phyloP scores from a whole-genome alignment of 1,140 invertebrate species.

The Thalassaphorura encarpata region DNA sequence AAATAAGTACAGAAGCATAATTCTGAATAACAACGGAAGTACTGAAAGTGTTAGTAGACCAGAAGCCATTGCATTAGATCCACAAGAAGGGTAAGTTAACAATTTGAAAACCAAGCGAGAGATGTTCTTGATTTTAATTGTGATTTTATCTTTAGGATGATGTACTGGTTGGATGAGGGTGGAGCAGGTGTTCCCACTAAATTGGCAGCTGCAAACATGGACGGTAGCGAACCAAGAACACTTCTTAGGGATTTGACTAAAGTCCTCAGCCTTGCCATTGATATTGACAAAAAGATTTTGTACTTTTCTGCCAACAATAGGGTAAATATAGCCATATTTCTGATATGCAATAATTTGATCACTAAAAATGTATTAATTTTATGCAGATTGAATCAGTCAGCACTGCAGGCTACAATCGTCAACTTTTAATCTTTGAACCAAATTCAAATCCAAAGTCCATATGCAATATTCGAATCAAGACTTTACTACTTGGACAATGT shows the following conservation, averaged over 20 bases:
- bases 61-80: slow-evolving; percentile 77
- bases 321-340: no score
- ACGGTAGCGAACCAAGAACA: slow-evolving; percentile 67
- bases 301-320: slow-evolving; percentile 74
- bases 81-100: slow-evolving; percentile 62
- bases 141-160: slow-evolving; percentile 47
- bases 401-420: slow-evolving; percentile 60
- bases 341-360: no score
- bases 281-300: slow-evolving; percentile 67
- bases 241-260: slow-evolving; percentile 51
- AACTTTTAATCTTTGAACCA: slow-evolving; percentile 56
- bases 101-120: neutral
- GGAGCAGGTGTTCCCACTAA: slow-evolving; percentile 68
- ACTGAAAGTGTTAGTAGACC: slow-evolving; percentile 76
- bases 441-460: slow-evolving; percentile 70
- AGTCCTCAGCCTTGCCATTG: slow-evolving; percentile 74
- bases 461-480: slow-evolving; percentile 66
- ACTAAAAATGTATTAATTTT: slow-evolving; percentile 13
- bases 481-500: slow-evolving; percentile 81
- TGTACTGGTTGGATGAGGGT: slow-evolving; percentile 95
- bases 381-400: slow-evolving; percentile 55
- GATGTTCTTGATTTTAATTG: slow-evolving; percentile 15
- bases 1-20: slow-evolving; percentile 69
- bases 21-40: slow-evolving; percentile 79
- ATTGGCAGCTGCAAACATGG: slow-evolving; percentile 87